These are phyloP conservation scores for Nasonia oneida DNA, from an alignment of 2,888 invertebrate genomes.

Conservation along the genomic window DNA sequence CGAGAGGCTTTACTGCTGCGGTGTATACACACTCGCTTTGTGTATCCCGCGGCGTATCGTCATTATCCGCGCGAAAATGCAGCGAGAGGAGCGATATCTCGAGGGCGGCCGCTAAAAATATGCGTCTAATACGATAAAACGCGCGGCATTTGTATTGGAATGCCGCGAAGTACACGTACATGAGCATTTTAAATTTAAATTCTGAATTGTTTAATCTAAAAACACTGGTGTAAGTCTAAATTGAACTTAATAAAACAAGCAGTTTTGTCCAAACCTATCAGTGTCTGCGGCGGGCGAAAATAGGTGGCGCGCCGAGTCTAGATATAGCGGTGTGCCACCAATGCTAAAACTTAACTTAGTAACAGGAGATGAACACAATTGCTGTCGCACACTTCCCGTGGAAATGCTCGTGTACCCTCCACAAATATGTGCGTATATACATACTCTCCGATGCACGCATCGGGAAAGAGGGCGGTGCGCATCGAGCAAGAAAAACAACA, in stretches of 20 bases:
- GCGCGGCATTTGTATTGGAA: constrained; percentile 30
- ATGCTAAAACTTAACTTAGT: too few species aligned
- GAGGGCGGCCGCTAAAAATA: neutral
- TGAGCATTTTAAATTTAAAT: neutral
- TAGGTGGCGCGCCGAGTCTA: too few species aligned
- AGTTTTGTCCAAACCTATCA: too few species aligned
- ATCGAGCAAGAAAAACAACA: constrained; percentile 49
- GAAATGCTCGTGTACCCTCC: neutral
- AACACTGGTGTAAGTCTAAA: too few species aligned
- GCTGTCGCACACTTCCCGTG: neutral
- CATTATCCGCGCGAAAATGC: neutral
- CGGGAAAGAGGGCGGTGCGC: neutral
- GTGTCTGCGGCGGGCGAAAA: too few species aligned
- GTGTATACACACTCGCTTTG: neutral
- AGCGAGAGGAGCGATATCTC: neutral
- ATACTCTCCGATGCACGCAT: neutral
- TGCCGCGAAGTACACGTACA: constrained; percentile 11
- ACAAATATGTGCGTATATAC: too few species aligned
- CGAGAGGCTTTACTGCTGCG: neutral
- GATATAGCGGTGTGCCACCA: too few species aligned
- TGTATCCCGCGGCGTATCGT: neutral
- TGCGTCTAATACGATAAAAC: neutral
- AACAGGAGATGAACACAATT: too few species aligned
- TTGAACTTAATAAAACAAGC: too few species aligned
- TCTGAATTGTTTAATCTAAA: too few species aligned